Evolutionary conservation across 1,140 invertebrate species (phyloP).

Genomic region (Drosophila quadrilineata): DNA sequence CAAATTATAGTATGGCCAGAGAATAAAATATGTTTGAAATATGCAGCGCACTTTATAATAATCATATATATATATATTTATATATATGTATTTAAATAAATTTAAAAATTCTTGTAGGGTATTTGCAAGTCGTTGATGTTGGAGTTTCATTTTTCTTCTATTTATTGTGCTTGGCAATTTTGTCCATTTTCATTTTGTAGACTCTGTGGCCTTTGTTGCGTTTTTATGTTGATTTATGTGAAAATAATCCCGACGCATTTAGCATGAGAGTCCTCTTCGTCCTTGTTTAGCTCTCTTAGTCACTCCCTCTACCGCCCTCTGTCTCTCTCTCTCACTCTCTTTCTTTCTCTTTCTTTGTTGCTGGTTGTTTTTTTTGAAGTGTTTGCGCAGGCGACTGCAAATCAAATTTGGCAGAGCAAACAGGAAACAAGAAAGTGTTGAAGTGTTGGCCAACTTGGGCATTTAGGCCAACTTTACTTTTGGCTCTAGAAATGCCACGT

Average conservation of each 20-base stretch:
- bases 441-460: constrained; percentile 14
- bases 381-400: constrained; percentile 14
- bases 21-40: no score
- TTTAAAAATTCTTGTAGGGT: not conserved
- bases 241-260: constrained; percentile 68
- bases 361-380: not conserved
- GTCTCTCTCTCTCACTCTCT: not conserved
- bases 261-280: constrained; percentile 43
- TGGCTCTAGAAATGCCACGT: not conserved
- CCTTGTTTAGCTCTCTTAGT: constrained; percentile 23
- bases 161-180: constrained; percentile 11
- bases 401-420: constrained; percentile 34
- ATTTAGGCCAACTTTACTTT: constrained; percentile 7
- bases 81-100: no score
- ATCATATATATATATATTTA: no score
- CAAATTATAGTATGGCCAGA: no score
- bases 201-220: constrained; percentile 53
- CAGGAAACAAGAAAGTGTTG: constrained; percentile 30
- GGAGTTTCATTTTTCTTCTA: not conserved
- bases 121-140: no score
- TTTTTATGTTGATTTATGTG: constrained; percentile 76
- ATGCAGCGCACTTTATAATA: no score
- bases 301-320: not conserved
- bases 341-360: not conserved
- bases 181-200: constrained; percentile 25